Conservation (phyloP, 23 tunicate species). For the Botrylloides violaceus region DNA sequence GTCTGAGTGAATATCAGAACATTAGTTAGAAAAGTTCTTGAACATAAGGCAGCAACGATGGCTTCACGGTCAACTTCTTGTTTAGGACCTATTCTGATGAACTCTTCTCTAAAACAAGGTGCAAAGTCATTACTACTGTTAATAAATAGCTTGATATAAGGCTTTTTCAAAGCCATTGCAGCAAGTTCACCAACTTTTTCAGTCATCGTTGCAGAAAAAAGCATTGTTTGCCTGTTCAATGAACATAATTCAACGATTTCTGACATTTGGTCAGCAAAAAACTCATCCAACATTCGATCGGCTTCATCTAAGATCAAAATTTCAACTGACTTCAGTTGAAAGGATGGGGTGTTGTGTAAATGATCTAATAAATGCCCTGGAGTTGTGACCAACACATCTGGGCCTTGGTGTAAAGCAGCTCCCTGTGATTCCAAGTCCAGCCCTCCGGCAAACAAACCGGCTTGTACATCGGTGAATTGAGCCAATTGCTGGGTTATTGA, state of each 20-base stretch:
- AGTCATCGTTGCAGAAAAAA: conserved; percentile 90
- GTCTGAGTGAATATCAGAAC: conserved; percentile 94
- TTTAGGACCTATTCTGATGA: conserved; percentile 70
- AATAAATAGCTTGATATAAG: conserved; percentile 73
- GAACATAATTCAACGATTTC: conserved; percentile 85
- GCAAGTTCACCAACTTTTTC: conserved; percentile 69
- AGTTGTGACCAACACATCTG: conserved; percentile 86
- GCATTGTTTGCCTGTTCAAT: conserved; percentile 78
- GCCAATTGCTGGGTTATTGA: conserved; percentile 73
- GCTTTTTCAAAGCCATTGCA: conserved; percentile 64
- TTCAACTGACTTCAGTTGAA: conserved; percentile 52
- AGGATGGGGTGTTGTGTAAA: conserved; percentile 89
- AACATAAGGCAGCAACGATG: conserved; percentile 78
- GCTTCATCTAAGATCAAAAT: conserved; percentile 97
- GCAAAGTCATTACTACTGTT: conserved; percentile 92
- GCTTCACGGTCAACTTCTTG: conserved; percentile 97
- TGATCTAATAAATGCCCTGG: conserved; percentile 94
- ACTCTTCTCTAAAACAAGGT: conserved; percentile 75
- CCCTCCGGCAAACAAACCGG: conserved; percentile 89
- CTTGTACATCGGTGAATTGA: conserved; percentile 44
- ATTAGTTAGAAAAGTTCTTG: conserved; percentile 65
- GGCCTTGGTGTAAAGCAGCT: conserved; percentile 68
- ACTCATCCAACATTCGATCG: conserved; percentile 97
- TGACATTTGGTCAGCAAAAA: conserved; percentile 91
- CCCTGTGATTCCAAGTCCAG: conserved; percentile 79